These are phyloP conservation scores for Morone chrysops DNA, from an alignment of 2,113 vertebrate species.

Conservation along the genomic window DNA sequence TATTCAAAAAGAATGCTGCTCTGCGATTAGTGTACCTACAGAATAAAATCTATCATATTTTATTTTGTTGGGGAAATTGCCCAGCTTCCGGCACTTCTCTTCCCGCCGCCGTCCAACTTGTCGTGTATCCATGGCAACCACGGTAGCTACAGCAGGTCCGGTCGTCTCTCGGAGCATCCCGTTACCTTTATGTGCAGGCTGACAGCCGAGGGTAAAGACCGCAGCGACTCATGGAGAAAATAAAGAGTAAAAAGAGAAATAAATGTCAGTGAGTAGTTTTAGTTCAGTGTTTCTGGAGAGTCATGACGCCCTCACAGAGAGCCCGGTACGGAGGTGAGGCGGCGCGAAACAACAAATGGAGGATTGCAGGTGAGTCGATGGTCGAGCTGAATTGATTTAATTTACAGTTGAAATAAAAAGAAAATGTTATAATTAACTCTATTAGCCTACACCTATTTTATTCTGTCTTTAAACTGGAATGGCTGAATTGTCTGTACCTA, in stretches of 20 bases:
- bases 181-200: conserved; percentile 34
- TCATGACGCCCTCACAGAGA: conserved; percentile 73
- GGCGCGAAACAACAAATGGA: conserved; percentile 63
- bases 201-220: background rate
- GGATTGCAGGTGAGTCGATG: conserved; percentile 66
- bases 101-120: background rate
- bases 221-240: background rate
- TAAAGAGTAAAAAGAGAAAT: background rate
- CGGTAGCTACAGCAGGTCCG: conserved; percentile 27
- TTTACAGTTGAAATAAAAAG: background rate
- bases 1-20: background rate
- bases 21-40: no score
- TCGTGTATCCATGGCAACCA: conserved; percentile 68
- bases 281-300: background rate
- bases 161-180: conserved; percentile 32
- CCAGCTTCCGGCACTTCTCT: conserved; percentile 5
- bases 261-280: background rate
- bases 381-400: background rate
- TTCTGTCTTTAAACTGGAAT: no score
- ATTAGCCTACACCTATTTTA: no score
- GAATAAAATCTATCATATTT: background rate
- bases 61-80: conserved; percentile 7
- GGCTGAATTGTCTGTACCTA: no score
- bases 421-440: no score
- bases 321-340: conserved; percentile 57